Percentiles rank a stretch among this genome's conserved stretches.
phyloP scores from a whole-genome alignment of 2,113 vertebrate genomes.

The Carassius gibelio region DNA sequence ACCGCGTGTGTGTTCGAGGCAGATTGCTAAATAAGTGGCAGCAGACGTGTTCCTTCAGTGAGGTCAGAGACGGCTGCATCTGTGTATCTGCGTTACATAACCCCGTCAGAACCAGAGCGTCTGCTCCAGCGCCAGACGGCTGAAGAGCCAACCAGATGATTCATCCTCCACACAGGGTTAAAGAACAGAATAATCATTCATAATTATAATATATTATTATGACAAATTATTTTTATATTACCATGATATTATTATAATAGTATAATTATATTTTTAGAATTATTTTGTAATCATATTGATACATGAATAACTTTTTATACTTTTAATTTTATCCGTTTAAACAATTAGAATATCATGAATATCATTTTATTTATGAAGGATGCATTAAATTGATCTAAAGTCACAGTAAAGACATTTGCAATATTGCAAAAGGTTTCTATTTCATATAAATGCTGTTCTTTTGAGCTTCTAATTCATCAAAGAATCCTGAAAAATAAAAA shows the following conservation, averaged over 20 bases:
- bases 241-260: too few relatives aligned
- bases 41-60: not conserved
- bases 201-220: not conserved
- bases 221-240: too few relatives aligned
- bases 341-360: not conserved
- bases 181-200: not conserved
- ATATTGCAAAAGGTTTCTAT: not conserved
- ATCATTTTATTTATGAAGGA: not conserved
- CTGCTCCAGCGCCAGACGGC: not conserved
- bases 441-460: too few relatives aligned
- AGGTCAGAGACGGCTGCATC: constrained; percentile 5
- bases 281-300: too few relatives aligned
- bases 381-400: not conserved
- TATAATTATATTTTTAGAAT: too few relatives aligned
- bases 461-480: too few relatives aligned
- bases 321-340: not conserved
- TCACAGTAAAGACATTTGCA: not conserved
- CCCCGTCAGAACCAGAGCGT: not conserved
- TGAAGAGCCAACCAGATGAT: not conserved
- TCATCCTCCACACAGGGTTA: not conserved
- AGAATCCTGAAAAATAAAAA: too few relatives aligned
- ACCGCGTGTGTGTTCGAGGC: not conserved
- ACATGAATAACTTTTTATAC: too few relatives aligned
- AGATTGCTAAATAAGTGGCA: not conserved
- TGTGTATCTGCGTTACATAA: constrained; percentile 6